Conservation (phyloP, 2,113 vertebrate species). For the Meleagris gallopavo region DNA sequence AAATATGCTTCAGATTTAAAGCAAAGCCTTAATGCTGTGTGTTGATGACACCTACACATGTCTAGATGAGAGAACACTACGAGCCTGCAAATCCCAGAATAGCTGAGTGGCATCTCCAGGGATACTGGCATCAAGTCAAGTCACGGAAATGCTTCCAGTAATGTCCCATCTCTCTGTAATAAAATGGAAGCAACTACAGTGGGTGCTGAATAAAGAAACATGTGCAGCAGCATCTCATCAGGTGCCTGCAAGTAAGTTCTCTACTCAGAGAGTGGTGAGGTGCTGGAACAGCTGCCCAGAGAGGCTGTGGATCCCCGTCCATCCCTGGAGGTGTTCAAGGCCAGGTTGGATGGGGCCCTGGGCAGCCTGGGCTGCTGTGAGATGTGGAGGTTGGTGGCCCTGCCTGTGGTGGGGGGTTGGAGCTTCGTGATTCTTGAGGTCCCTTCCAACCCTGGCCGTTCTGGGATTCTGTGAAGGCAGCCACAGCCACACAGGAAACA, state of each 20-base stretch:
- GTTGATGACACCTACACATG: conserved; percentile 55
- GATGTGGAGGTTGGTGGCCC: no score
- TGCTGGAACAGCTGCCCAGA: no score
- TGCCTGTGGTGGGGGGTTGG: no score
- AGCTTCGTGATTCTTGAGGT: no score
- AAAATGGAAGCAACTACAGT: background rate
- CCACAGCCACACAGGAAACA: background rate
- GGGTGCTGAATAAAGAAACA: background rate
- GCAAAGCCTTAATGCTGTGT: background rate
- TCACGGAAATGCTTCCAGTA: background rate
- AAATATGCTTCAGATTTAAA: background rate
- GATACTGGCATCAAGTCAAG: background rate
- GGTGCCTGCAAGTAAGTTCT: background rate
- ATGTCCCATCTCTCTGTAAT: background rate
- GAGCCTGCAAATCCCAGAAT: conserved; percentile 45
- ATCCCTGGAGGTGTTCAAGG: no score
- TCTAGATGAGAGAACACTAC: conserved; percentile 60
- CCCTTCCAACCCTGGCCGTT: no score
- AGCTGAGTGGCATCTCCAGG: conserved; percentile 60
- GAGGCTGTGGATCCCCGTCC: no score
- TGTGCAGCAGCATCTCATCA: fast-evolving
- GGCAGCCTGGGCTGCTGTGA: no score
- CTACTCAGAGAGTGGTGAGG: no score
- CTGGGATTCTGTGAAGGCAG: background rate
- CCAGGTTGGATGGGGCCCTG: no score